phyloP scores from a whole-genome alignment of 2,797 vertebrate species.

The Acestrorhynchus altus region DNA sequence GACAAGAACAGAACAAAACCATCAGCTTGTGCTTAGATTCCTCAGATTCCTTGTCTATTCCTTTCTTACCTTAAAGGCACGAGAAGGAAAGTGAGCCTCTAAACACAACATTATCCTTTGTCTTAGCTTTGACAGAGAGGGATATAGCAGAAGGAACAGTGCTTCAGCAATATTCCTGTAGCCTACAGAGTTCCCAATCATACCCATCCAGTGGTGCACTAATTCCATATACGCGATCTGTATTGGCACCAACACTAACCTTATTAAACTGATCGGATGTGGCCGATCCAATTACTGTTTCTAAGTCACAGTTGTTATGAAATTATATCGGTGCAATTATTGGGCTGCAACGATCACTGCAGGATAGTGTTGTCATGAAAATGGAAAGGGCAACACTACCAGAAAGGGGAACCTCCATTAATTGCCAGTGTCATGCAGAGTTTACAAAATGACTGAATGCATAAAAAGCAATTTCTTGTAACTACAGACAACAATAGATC shows the following conservation, averaged over 20 bases:
- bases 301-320: background rate
- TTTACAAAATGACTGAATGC: no score
- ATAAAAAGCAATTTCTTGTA: no score
- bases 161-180: conserved; percentile 4
- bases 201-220: background rate
- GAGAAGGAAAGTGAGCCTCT: background rate
- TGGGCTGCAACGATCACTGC: background rate
- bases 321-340: background rate
- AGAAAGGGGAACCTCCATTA: no score
- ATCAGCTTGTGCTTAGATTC: conserved; percentile 76
- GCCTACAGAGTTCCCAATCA: background rate
- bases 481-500: no score
- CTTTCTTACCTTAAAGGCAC: conserved; percentile 69
- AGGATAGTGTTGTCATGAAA: background rate
- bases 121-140: conserved; percentile 4
- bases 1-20: conserved; percentile 51
- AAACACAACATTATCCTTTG: conserved; percentile 6
- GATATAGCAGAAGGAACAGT: background rate
- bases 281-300: background rate
- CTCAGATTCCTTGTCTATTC: conserved; percentile 69
- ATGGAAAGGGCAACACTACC: no score
- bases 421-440: no score
- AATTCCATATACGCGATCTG: background rate
- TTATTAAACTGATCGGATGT: background rate
- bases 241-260: background rate